phyloP scores from a whole-genome alignment of 2,797 vertebrate genomes.

The Cyprinodon diabolis region DNA sequence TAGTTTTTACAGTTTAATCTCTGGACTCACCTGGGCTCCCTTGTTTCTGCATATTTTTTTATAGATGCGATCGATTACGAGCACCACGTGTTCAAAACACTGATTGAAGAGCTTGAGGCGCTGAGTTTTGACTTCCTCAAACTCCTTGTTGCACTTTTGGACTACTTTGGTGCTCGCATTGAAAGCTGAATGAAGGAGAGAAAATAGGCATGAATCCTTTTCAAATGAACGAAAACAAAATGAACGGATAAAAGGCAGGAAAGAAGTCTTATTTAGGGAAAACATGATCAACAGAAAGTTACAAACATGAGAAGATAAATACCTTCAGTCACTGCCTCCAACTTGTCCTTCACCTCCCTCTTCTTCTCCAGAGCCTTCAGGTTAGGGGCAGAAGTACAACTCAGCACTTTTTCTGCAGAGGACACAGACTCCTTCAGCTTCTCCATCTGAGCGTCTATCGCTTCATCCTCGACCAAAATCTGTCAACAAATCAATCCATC shows the following conservation, averaged over 20 bases:
- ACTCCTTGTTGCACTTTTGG: slow-evolving; percentile 84
- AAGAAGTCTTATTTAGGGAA: neutral
- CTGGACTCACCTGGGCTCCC: slow-evolving; percentile 88
- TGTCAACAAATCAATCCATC: slow-evolving; percentile 47
- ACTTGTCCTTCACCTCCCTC: slow-evolving; percentile 81
- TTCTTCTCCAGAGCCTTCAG: slow-evolving; percentile 89
- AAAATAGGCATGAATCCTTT: neutral
- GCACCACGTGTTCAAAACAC: slow-evolving; percentile 90
- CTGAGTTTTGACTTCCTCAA: slow-evolving; percentile 87
- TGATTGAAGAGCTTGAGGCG: slow-evolving; percentile 85
- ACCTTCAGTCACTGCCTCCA: slow-evolving; percentile 86
- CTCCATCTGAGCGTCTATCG: slow-evolving; percentile 74
- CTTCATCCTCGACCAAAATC: slow-evolving; percentile 76
- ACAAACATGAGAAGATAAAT: neutral
- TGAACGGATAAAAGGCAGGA: too few relatives aligned
- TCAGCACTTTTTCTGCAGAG: slow-evolving; percentile 75
- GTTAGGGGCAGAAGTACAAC: slow-evolving; percentile 86
- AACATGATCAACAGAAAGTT: neutral
- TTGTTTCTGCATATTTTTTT: slow-evolving; percentile 90
- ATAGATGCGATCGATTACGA: slow-evolving; percentile 92
- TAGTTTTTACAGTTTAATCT: too few relatives aligned
- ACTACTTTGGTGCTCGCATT: slow-evolving; percentile 84
- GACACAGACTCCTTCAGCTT: slow-evolving; percentile 78
- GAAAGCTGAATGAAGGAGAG: slow-evolving; percentile 80
- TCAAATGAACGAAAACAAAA: neutral